phyloP scores from a whole-genome alignment of 2,888 invertebrate genomes.

The Serripes groenlandicus region DNA sequence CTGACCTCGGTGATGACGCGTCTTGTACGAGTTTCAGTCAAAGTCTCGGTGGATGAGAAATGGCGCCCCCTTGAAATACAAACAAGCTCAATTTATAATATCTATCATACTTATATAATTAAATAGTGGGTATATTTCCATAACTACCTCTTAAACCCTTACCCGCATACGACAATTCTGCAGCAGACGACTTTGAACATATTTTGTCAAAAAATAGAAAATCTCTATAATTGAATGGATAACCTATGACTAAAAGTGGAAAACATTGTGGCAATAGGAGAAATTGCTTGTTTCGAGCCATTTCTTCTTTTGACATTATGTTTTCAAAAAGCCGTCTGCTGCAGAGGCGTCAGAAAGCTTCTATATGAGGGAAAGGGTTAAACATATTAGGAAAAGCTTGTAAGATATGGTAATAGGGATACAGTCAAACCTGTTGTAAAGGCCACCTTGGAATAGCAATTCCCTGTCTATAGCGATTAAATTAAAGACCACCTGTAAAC shows the following conservation, averaged over 20 bases:
- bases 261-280: not conserved
- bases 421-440: no score
- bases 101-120: no score
- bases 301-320: not conserved
- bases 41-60: conserved; percentile 74
- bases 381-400: no score
- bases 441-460: no score
- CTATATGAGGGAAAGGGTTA: not conserved
- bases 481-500: no score
- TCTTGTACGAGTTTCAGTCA: conserved; percentile 80
- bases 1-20: conserved; percentile 69
- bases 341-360: not conserved
- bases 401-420: no score
- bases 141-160: not conserved
- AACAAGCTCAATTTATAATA: no score
- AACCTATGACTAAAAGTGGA: no score
- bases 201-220: not conserved
- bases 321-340: not conserved
- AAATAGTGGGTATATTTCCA: no score
- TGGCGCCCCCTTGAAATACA: conserved; percentile 46
- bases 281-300: not conserved
- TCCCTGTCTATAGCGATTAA: no score
- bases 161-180: not conserved
- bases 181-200: not conserved
- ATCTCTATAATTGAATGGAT: no score